A percentile compares a stretch with the other conserved stretches of the same genome.
phyloP scores from a whole-genome alignment of 1,140 invertebrate genomes.

The Drosophila takahashii region DNA sequence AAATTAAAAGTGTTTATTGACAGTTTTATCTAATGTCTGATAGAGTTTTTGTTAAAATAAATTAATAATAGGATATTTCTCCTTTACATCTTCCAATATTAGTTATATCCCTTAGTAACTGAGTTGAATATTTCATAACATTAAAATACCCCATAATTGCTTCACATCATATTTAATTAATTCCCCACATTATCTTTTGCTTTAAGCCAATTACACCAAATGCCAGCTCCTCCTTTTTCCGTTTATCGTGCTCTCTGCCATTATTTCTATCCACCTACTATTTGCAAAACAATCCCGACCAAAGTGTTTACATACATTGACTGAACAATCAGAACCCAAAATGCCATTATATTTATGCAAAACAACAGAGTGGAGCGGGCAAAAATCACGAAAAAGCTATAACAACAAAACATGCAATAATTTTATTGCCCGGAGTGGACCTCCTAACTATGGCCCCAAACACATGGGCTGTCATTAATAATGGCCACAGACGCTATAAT shows the following conservation, averaged over 20 bases:
- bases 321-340: constrained; percentile 63
- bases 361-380: constrained; percentile 27
- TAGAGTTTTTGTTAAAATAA: background rate
- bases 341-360: constrained; percentile 76
- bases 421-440: constrained; percentile 58
- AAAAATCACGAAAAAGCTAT: constrained; percentile 77
- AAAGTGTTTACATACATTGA: constrained; percentile 75
- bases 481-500: constrained; percentile 78
- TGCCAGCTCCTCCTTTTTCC: background rate
- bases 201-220: constrained; percentile 28
- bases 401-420: constrained; percentile 81
- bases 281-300: constrained; percentile 42
- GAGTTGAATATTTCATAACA: background rate
- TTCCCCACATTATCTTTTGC: constrained; percentile 25
- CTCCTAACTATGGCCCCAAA: constrained; percentile 37
- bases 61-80: no score
- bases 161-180: constrained; percentile 15
- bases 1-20: constrained; percentile 5
- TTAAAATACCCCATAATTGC: background rate
- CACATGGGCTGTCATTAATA: constrained; percentile 73
- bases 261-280: constrained; percentile 21
- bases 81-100: no score
- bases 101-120: no score
- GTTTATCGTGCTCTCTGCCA: background rate
- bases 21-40: background rate